Percentiles rank a stretch among this genome's conserved stretches.
phyloP scores from a whole-genome alignment of 2,888 invertebrate genomes.

The Thereva nobilitata region DNA sequence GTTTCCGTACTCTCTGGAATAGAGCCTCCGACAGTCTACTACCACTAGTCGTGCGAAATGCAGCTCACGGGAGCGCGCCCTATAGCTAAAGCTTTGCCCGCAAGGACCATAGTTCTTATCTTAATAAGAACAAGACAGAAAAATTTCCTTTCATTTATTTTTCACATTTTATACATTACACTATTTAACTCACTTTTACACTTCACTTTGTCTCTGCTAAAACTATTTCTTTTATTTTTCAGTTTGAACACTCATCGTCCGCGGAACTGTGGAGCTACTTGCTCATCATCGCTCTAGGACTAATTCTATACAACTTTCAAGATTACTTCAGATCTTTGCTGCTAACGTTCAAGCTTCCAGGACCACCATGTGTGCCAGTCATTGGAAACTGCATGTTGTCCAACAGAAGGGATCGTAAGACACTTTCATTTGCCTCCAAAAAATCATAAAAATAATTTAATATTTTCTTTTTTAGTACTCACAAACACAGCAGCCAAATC shows the following conservation, averaged over 20 bases:
- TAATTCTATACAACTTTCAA: constrained; percentile 55
- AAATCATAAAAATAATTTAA: constrained; percentile 17
- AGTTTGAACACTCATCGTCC: constrained; percentile 58
- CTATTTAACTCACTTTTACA: too few relatives aligned
- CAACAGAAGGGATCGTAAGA: constrained; percentile 60
- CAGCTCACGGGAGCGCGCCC: too few relatives aligned
- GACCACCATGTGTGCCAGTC: constrained; percentile 61
- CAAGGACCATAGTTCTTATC: too few relatives aligned
- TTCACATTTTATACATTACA: too few relatives aligned
- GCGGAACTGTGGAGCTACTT: constrained; percentile 56
- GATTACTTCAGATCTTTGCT: constrained; percentile 59
- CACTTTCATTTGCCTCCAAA: background rate
- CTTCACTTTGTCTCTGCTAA: too few relatives aligned
- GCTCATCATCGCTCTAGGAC: constrained; percentile 49
- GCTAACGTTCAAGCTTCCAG: constrained; percentile 59
- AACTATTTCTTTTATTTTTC: background rate
- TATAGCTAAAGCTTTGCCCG: too few relatives aligned
- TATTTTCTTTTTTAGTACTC: constrained; percentile 54
- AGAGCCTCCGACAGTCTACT: too few relatives aligned
- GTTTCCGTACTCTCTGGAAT: too few relatives aligned
- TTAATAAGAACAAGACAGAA: too few relatives aligned
- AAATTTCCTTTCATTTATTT: too few relatives aligned
- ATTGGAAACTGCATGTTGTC: constrained; percentile 61
- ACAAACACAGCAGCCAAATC: constrained; percentile 55
- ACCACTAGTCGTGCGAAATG: too few relatives aligned